Conservation (phyloP, 2,797 vertebrate genomes). For the Discoglossus pictus region DNA sequence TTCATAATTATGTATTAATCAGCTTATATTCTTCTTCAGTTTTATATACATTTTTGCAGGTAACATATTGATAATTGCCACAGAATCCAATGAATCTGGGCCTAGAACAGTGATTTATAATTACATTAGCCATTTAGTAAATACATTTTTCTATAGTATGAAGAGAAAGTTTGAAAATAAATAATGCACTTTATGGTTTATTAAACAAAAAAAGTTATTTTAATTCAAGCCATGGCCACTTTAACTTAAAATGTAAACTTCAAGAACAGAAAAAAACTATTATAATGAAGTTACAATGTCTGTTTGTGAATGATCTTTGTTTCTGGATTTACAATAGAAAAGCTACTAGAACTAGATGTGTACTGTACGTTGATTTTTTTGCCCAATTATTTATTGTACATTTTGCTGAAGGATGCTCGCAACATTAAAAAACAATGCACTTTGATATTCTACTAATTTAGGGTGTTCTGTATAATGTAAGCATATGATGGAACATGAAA, state of each 20-base stretch:
- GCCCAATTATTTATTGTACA: slow-evolving; percentile 30
- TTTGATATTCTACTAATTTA: slow-evolving; percentile 32
- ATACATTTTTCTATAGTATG: too few relatives aligned
- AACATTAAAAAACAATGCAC: slow-evolving; percentile 24
- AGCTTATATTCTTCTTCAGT: too few relatives aligned
- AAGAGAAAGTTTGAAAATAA: too few relatives aligned
- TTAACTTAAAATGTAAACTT: slow-evolving; percentile 5
- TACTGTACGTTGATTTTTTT: slow-evolving; percentile 33
- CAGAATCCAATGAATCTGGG: neutral
- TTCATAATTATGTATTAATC: too few relatives aligned
- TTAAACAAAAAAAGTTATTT: neutral
- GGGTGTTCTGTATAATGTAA: slow-evolving; percentile 13
- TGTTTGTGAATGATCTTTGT: slow-evolving; percentile 58
- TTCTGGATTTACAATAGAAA: slow-evolving; percentile 57
- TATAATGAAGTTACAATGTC: slow-evolving; percentile 41
- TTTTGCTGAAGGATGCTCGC: slow-evolving; percentile 26
- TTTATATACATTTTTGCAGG: neutral
- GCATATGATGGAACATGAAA: slow-evolving; percentile 12
- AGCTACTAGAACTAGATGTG: slow-evolving; percentile 26
- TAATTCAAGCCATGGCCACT: slow-evolving; percentile 11
- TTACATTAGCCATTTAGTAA: too few relatives aligned
- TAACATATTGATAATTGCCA: neutral
- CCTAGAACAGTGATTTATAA: neutral
- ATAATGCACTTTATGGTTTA: slow-evolving; percentile 36
- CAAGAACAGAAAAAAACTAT: neutral